A percentile compares a stretch with the other conserved stretches of the same genome.
Evolutionary conservation across 1,140 invertebrate species (phyloP).

Genomic region (Acyrthosiphon pisum): DNA sequence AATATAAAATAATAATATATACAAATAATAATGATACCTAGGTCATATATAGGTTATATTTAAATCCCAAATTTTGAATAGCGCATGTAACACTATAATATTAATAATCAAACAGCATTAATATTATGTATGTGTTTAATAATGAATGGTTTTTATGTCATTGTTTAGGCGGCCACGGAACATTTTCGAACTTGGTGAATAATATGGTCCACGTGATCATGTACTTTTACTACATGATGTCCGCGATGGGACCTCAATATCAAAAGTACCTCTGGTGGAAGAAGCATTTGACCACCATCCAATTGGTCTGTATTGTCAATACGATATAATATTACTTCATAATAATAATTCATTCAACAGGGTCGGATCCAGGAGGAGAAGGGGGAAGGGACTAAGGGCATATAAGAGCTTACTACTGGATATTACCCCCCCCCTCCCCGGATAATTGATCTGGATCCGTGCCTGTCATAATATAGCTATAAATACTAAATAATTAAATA

Average conservation of each 20-base stretch:
- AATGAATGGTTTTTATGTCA: background rate
- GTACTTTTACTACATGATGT: slow-evolving; percentile 92
- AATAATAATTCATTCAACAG: background rate
- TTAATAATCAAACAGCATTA: background rate
- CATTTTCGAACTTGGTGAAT: slow-evolving; percentile 90
- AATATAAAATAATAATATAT: background rate
- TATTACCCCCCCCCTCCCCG: too few relatives aligned
- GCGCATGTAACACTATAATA: background rate
- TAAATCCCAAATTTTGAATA: background rate
- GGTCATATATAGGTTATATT: background rate
- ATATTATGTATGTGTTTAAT: background rate
- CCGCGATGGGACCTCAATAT: slow-evolving; percentile 88
- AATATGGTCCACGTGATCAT: slow-evolving; percentile 94
- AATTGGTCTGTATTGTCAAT: slow-evolving; percentile 72
- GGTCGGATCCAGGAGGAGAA: too few relatives aligned
- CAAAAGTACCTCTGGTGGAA: slow-evolving; percentile 96
- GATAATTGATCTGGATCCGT: too few relatives aligned
- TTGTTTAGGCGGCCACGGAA: slow-evolving; percentile 82
- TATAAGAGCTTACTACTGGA: too few relatives aligned
- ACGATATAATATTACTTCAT: slow-evolving; percentile 20
- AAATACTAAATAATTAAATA: too few relatives aligned
- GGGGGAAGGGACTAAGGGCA: too few relatives aligned
- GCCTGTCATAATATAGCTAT: too few relatives aligned
- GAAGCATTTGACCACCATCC: slow-evolving; percentile 88
- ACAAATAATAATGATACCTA: background rate